Percentiles rank a stretch among this genome's conserved stretches.
phyloP scores from a whole-genome alignment of 2,888 invertebrate species.

The Campoletis raptor region DNA sequence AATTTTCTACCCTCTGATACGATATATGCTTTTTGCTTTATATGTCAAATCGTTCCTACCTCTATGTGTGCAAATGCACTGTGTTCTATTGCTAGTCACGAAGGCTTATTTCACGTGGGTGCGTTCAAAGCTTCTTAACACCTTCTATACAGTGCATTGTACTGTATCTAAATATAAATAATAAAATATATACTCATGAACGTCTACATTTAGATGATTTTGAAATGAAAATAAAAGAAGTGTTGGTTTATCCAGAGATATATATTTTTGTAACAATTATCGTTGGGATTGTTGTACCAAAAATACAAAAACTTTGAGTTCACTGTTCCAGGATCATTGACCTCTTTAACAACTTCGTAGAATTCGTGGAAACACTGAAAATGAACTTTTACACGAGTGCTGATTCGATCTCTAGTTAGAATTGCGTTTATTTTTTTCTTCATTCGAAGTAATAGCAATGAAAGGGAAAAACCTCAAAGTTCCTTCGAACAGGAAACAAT shows the following conservation, averaged over 20 bases:
- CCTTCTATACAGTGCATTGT: neutral
- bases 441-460: neutral
- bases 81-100: slow-evolving; percentile 57
- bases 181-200: too few relatives aligned
- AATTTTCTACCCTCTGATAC: slow-evolving; percentile 28
- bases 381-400: slow-evolving; percentile 1
- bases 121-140: slow-evolving; percentile 9
- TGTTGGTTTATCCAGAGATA: neutral
- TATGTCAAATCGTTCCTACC: slow-evolving; percentile 11
- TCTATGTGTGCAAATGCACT: neutral
- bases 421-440: slow-evolving; percentile 9
- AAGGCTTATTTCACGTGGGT: slow-evolving; percentile 49
- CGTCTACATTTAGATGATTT: too few relatives aligned
- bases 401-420: slow-evolving; percentile 24
- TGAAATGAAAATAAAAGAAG: too few relatives aligned
- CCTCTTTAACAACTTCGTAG: neutral
- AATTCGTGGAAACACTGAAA: neutral
- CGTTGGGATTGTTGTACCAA: neutral
- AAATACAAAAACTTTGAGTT: slow-evolving; percentile 26
- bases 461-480: slow-evolving; percentile 32
- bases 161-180: neutral
- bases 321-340: neutral
- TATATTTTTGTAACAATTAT: slow-evolving; percentile 4
- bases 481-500: slow-evolving; percentile 47
- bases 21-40: slow-evolving; percentile 37